Evolutionary conservation across 1,140 invertebrate genomes (phyloP), one percentile per base, ranked within the genome.

Genomic region (Panagrolaimus sp.): DNA sequence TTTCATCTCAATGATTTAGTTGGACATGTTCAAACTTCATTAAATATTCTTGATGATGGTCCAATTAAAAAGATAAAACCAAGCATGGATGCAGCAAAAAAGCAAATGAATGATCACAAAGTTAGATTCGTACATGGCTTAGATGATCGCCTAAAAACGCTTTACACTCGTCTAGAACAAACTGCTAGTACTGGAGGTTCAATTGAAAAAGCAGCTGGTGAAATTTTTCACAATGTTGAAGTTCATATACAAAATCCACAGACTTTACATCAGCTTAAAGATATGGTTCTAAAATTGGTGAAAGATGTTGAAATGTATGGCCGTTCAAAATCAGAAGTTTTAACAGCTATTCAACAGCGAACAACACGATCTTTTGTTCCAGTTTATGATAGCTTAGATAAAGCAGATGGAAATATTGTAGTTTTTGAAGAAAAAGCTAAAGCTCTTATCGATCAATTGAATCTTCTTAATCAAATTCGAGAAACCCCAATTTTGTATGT

Each of bases 401-500:
- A 47, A 23, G 65, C 72, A 14, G 48, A 75, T 31, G 76, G 74
- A 20, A 46, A 68, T 11, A 43, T 76, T 43, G 74, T 71, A 7
- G 16, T 70, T n/a, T 76, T 76, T 45, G 74, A 76, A 16, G 48
- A 65, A 14, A 67, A 72, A 20, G 74, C 74, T 16, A 53, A 47
- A 20, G 77, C 72, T 14, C 64, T 76, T 14, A 67, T 73, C 0
- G 67, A 76, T 20, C 66, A 76, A 13, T 31, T 78, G 20, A 68
- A 76, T 66, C 64, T 76, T 25, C 66, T 78, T 11, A 62, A 76
- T 63, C 74, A 76, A 51, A 72, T 76, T 20, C 70, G 63, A 25
- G 74, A 76, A 63, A 68, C 74, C 1, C 74, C 74, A 23, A 79
- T 74, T 20, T 63, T 76, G 43, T 76, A 75, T 44, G 67, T 75